Base-by-base conservation (phyloP, 2,888 invertebrate genomes). In the Erebia ligea region DNA sequence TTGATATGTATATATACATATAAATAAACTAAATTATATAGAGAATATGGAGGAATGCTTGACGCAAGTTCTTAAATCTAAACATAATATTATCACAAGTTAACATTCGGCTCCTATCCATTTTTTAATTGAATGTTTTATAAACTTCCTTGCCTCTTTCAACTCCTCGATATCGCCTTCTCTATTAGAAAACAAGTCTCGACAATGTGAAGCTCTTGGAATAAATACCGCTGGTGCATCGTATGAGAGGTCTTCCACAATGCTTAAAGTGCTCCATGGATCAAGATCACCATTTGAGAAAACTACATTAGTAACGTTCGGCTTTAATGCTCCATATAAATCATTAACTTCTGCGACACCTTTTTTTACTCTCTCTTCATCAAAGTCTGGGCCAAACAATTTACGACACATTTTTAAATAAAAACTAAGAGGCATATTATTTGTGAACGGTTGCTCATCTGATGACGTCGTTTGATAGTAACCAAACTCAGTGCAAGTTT, bases 401-500 rank as follows among this genome's bases (percentile, higher is more conserved):
- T 85, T 88, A 9, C 75, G 75, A 76, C 94, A 94, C 54, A 91
- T 75, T 21, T 85, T 84, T 6, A 86, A 84, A 76, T 81, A 94
- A 25, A 88, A 91, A 2, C 90, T 86, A 1, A 94, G 72, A 0
- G 89, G 86, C 68, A 94, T 79, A 25, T 90, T 87, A 40, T 88
- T 82, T 2, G 94, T 94, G 83, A 96, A 96, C 0, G 95, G 95
- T 19, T 95, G 94, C 1, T 90, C 84, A 5, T 86, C 79, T 0
- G 94, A 94, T 73, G 93, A 93, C 0, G 95, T 94, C 0, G 95
- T 95, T 83, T 96, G 96, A 82, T 93, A 97, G 81, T 95, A 97
- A 42, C 96, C 96, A 80, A 95, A 97, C 86, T 97, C 97, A 4
- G 95, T 95, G 84, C 97, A 97, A 0, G 96, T 96, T 86, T 97